Conservation (phyloP, 2,888 invertebrate species). For the Megalurothrips usitatus region DNA sequence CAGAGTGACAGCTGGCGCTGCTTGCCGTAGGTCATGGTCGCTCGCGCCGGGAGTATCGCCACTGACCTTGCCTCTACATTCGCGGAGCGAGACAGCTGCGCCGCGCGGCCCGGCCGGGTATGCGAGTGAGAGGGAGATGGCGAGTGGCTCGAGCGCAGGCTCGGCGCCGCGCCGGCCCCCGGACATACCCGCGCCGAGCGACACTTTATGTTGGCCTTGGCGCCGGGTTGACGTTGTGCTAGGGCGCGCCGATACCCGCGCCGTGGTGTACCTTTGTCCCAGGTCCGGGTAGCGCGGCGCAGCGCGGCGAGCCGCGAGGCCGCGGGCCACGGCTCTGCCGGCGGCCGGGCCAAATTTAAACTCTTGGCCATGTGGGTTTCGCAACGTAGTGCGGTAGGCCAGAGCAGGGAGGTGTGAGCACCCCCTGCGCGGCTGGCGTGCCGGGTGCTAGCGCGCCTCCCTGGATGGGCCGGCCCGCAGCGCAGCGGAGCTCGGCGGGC, state of each 20-base stretch:
- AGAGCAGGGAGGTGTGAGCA: neutral
- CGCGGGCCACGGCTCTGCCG: neutral
- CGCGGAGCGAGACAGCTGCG: slow-evolving; percentile 10
- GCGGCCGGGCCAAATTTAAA: neutral
- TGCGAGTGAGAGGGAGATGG: neutral
- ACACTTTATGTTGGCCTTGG: neutral
- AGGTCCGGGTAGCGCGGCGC: neutral
- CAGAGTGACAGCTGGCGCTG: slow-evolving; percentile 25
- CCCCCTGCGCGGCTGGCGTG: too few species aligned
- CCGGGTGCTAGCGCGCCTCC: too few species aligned
- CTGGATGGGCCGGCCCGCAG: too few species aligned
- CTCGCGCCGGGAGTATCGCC: slow-evolving; percentile 16
- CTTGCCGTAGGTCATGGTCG: slow-evolving; percentile 23
- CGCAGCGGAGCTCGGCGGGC: too few species aligned
- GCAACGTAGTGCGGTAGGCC: neutral
- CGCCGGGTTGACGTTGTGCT: neutral
- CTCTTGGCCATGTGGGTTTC: neutral
- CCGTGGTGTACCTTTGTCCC: neutral
- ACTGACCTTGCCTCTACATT: slow-evolving; percentile 24
- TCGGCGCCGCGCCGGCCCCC: neutral
- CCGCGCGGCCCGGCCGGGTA: neutral
- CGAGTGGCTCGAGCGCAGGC: neutral
- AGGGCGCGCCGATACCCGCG: neutral
- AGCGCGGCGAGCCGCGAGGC: neutral
- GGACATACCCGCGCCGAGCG: slow-evolving; percentile 2